phyloP scores from a whole-genome alignment of 2,113 vertebrate species.

The Barbus barbus region DNA sequence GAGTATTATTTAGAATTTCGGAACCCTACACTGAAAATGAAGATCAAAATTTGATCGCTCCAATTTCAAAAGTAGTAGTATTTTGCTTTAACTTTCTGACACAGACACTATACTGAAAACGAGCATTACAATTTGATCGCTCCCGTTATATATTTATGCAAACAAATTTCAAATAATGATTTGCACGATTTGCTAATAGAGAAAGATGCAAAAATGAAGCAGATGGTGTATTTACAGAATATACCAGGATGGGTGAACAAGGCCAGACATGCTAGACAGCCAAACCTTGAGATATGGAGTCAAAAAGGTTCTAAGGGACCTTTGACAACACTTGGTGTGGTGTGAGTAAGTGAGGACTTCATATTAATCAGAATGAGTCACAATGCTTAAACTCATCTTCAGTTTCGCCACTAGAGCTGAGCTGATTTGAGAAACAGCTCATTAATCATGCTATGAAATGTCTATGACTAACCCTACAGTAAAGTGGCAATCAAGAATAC shows the following conservation, averaged over 20 bases:
- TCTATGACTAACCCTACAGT: slow-evolving; percentile 38
- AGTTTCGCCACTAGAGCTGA: slow-evolving; percentile 32
- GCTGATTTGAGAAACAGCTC: slow-evolving; percentile 45
- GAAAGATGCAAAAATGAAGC: not conserved
- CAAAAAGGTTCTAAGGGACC: slow-evolving; percentile 1
- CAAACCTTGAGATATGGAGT: not conserved
- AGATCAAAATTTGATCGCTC: not conserved
- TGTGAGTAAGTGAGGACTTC: not conserved
- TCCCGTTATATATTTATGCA: not conserved
- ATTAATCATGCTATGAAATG: slow-evolving; percentile 42
- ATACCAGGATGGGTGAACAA: not conserved
- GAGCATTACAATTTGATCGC: not conserved
- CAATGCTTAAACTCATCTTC: slow-evolving; percentile 45
- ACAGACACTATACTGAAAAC: not conserved
- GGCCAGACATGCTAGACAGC: not conserved
- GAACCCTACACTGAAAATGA: not conserved
- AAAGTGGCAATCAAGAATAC: slow-evolving; percentile 44
- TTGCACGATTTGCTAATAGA: not conserved
- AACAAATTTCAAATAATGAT: too few species aligned
- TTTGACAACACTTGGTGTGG: not conserved
- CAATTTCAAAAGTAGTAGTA: not conserved
- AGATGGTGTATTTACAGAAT: not conserved
- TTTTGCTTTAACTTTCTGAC: not conserved
- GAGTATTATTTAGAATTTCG: not conserved
- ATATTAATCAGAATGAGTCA: slow-evolving; percentile 41